A percentile compares a stretch with the other conserved stretches of the same genome.
phyloP scores from a whole-genome alignment of 2,113 vertebrate species.

The Bujurquina vittata region DNA sequence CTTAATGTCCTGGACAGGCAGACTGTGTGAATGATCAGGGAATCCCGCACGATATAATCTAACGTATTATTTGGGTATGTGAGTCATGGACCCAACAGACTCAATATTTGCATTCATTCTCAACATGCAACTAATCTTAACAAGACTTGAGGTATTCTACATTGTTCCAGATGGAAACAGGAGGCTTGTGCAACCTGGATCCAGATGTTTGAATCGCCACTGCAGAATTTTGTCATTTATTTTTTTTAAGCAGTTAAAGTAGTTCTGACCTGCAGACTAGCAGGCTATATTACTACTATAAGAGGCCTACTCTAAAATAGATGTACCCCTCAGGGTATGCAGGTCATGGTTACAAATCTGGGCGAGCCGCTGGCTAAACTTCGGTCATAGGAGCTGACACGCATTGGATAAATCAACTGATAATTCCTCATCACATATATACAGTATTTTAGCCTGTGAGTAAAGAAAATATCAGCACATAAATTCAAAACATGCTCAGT shows the following conservation, averaged over 20 bases:
- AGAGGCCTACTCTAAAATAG: not conserved
- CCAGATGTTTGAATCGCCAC: conserved; percentile 12
- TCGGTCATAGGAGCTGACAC: not conserved
- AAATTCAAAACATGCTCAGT: not conserved
- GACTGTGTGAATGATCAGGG: not conserved
- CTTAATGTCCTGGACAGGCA: not conserved
- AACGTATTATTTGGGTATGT: not conserved
- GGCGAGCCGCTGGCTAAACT: not conserved
- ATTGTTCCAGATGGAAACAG: conserved; percentile 12
- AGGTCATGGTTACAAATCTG: not conserved
- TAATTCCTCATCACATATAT: not conserved
- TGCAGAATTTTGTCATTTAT: not conserved
- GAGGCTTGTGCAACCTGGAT: not conserved
- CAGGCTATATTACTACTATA: not conserved
- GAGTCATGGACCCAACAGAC: conserved; percentile 4
- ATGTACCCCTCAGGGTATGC: not conserved
- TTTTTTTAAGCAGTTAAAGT: not conserved
- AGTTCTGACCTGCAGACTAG: not conserved
- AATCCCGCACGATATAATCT: not conserved
- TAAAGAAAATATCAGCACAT: not conserved
- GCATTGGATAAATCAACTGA: not conserved
- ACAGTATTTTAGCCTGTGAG: not conserved
- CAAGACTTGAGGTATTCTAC: not conserved
- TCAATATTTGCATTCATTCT: conserved; percentile 13
- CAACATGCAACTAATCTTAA: not conserved